Conservation (phyloP, 2,113 vertebrate species). For the Progne subis region DNA sequence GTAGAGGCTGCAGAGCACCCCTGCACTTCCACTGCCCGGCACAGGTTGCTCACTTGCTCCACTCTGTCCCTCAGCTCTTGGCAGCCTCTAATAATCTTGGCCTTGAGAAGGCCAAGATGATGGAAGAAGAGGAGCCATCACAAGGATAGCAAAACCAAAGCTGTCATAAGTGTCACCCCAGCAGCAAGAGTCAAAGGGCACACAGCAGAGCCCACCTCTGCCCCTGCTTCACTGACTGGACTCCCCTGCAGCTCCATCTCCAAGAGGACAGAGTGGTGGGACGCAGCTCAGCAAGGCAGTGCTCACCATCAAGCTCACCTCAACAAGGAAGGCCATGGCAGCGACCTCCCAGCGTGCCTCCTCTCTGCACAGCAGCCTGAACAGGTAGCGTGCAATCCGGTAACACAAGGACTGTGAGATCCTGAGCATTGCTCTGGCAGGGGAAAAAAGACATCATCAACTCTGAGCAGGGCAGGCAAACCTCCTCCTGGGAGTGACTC, state of each 20-base stretch:
- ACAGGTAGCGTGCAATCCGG: not conserved
- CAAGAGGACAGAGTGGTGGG: not conserved
- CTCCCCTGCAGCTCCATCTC: too few relatives aligned
- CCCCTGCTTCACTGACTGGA: fast-evolving
- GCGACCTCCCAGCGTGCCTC: not conserved
- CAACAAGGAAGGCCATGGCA: not conserved
- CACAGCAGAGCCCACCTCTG: not conserved
- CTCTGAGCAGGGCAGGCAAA: not conserved
- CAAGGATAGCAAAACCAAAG: not conserved
- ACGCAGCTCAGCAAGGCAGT: not conserved
- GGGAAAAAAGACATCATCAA: fast-evolving
- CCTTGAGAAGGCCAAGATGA: not conserved
- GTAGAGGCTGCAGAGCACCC: not conserved
- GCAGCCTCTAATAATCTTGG: not conserved
- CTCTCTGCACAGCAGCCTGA: not conserved
- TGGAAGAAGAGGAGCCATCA: too few relatives aligned
- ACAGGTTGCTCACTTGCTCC: not conserved
- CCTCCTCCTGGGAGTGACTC: not conserved
- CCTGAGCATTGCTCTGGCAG: not conserved
- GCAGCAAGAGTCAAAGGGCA: not conserved
- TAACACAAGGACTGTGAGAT: not conserved
- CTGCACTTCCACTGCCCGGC: not conserved
- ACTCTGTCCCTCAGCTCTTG: not conserved
- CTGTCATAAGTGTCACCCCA: not conserved
- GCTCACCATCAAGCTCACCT: not conserved